These are phyloP conservation scores for Isaurus tuberculatus DNA, from an alignment of 92 coral and sea anemone genomes.

Conservation along the genomic window DNA sequence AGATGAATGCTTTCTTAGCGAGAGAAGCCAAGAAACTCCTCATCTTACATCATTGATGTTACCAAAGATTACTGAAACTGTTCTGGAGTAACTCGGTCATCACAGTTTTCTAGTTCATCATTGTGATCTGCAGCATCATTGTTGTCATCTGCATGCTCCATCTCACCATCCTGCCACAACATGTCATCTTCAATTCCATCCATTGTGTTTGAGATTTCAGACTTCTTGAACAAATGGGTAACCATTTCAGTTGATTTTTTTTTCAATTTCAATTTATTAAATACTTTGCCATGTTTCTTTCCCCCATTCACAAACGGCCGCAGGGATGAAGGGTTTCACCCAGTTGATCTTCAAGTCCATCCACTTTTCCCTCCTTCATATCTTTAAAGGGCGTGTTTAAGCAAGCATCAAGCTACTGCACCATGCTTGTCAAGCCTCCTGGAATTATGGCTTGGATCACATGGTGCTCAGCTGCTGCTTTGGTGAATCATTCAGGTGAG, in stretches of 20 bases:
- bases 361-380: slow-evolving; percentile 35
- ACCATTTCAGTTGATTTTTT: slow-evolving; percentile 41
- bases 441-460: slow-evolving; percentile 23
- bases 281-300: slow-evolving; percentile 9
- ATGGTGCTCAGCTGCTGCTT: not conserved
- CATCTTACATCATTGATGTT: not conserved
- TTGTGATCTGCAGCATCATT: not conserved
- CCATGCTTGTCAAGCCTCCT: slow-evolving; percentile 36
- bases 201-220: not conserved
- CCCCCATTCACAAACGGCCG: slow-evolving; percentile 33
- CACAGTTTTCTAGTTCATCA: slow-evolving; percentile 6
- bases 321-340: slow-evolving; percentile 35
- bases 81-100: slow-evolving; percentile 7
- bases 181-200: slow-evolving; percentile 32
- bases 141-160: not conserved
- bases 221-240: slow-evolving; percentile 14
- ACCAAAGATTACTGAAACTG: slow-evolving; percentile 3
- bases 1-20: not conserved
- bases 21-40: not conserved
- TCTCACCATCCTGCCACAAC: slow-evolving; percentile 19
- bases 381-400: slow-evolving; percentile 50
- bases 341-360: slow-evolving; percentile 45
- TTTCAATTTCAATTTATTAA: no score
- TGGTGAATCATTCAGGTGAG: slow-evolving; percentile 10
- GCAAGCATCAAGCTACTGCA: slow-evolving; percentile 33